These are phyloP conservation scores for Andricus curvator DNA, from an alignment of 2,888 invertebrate species.

Conservation along the genomic window DNA sequence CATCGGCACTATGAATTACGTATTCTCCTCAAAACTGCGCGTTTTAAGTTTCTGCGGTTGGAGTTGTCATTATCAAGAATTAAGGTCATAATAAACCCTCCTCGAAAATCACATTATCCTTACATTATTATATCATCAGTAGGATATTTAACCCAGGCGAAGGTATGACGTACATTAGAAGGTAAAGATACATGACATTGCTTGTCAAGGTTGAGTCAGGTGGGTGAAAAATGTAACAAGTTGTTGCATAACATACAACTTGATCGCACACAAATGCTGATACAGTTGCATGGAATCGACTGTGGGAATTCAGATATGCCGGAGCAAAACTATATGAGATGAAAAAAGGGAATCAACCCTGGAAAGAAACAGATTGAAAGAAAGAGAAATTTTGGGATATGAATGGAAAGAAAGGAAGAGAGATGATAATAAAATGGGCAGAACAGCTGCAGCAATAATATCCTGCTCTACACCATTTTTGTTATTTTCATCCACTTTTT, in stretches of 20 bases:
- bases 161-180: not conserved
- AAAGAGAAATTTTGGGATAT: no score
- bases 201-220: conserved; percentile 27
- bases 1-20: not conserved
- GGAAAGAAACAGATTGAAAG: no score
- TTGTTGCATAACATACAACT: conserved; percentile 12
- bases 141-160: not conserved
- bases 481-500: no score
- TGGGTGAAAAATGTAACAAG: conserved; percentile 34
- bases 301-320: not conserved
- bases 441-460: no score
- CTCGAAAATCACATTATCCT: not conserved
- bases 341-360: no score
- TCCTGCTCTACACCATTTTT: no score
- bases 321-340: no score
- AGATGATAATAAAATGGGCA: no score
- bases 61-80: not conserved
- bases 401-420: no score
- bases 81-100: no score
- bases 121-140: not conserved
- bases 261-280: not conserved
- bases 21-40: not conserved
- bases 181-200: conserved; percentile 13
- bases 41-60: not conserved
- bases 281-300: not conserved